Evolutionary conservation across 2,113 vertebrate genomes (phyloP).

Genomic region (Rhea americana): DNA sequence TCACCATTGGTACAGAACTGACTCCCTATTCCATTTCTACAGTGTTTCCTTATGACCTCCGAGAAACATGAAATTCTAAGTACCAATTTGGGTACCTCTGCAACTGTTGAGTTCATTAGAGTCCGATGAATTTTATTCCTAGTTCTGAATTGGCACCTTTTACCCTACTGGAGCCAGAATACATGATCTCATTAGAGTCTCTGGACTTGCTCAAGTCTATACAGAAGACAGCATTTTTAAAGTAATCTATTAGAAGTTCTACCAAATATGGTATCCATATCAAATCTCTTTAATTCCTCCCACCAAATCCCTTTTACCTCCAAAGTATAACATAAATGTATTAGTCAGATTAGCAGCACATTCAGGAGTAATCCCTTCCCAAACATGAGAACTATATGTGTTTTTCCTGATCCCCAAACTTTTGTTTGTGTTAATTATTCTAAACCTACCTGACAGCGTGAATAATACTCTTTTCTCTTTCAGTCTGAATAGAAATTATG

Average conservation of each 20-base stretch:
- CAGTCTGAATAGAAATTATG: slow-evolving; percentile 32
- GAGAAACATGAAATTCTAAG: slow-evolving; percentile 11
- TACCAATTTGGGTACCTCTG: background rate
- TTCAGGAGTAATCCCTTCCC: slow-evolving; percentile 43
- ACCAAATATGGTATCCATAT: slow-evolving; percentile 60
- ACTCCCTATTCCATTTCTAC: background rate
- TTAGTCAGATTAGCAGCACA: slow-evolving; percentile 51
- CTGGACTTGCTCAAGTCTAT: slow-evolving; percentile 41
- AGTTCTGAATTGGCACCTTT: slow-evolving; percentile 29
- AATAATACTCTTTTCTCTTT: background rate
- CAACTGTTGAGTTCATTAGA: slow-evolving; percentile 56
- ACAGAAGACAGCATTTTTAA: background rate
- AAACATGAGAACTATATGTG: slow-evolving; percentile 28
- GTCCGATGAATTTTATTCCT: slow-evolving; percentile 31
- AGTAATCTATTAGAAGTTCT: slow-evolving; percentile 58
- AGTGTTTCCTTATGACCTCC: background rate
- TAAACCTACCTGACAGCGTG: slow-evolving; percentile 19
- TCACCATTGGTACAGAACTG: background rate
- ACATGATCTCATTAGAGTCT: slow-evolving; percentile 47
- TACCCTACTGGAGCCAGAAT: slow-evolving; percentile 31
- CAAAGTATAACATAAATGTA: slow-evolving; percentile 39
- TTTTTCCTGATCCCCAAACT: slow-evolving; percentile 29
- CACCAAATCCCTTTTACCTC: slow-evolving; percentile 48
- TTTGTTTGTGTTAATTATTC: slow-evolving; percentile 61
- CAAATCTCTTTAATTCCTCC: slow-evolving; percentile 65